Evolutionary conservation across 2,113 vertebrate genomes (phyloP).

Genomic region (Semicossyphus pulcher): DNA sequence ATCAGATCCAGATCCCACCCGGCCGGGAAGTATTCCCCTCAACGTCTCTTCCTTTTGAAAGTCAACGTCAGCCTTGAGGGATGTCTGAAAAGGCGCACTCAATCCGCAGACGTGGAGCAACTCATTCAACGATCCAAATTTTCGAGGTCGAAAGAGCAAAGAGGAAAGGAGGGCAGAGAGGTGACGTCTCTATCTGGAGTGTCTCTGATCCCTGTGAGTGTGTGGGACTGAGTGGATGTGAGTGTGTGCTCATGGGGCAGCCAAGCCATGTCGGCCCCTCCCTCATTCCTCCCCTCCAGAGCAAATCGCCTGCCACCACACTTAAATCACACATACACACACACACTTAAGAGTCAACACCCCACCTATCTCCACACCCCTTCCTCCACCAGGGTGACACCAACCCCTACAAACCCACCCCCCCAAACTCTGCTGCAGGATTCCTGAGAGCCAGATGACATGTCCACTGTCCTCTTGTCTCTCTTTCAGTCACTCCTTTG

Average conservation of each 20-base stretch:
- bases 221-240: conserved; percentile 28
- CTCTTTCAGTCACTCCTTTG: conserved; percentile 10
- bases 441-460: conserved; percentile 64
- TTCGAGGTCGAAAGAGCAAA: conserved; percentile 33
- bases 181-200: conserved; percentile 65
- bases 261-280: conserved; percentile 64
- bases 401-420: conserved; percentile 22
- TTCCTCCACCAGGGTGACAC: conserved; percentile 60
- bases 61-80: conserved; percentile 7
- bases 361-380: conserved; percentile 34
- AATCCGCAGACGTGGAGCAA: neutral
- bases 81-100: conserved; percentile 16
- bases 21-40: conserved; percentile 33
- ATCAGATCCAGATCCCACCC: conserved; percentile 62
- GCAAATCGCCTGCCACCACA: conserved; percentile 61
- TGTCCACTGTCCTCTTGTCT: conserved; percentile 27
- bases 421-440: conserved; percentile 36
- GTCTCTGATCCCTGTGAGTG: conserved; percentile 55
- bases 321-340: conserved; percentile 57
- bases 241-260: conserved; percentile 50
- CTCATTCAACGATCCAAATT: conserved; percentile 15
- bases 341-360: conserved; percentile 60
- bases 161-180: conserved; percentile 36
- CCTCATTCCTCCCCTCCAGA: conserved; percentile 64
- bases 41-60: conserved; percentile 32